A percentile compares a stretch with the other conserved stretches of the same genome.
These are phyloP conservation scores for Muscidifurax raptorellus DNA, from an alignment of 1,140 invertebrate species.

Conservation along the genomic window DNA sequence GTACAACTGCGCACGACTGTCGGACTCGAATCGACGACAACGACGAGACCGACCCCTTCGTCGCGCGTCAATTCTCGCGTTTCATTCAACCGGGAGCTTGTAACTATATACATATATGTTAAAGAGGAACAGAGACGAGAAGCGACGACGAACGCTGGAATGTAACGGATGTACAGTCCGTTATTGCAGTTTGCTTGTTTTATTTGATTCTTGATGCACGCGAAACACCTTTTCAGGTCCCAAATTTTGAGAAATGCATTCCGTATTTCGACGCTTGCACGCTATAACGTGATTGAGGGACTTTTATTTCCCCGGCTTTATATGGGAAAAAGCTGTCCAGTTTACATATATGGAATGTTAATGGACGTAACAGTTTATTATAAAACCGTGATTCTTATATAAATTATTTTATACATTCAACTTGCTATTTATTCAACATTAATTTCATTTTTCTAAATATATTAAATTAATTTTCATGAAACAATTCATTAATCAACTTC, in stretches of 20 bases:
- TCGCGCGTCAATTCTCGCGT: constrained; percentile 21
- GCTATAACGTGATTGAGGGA: not conserved
- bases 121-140: not conserved
- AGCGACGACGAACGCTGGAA: not conserved
- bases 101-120: constrained; percentile 2
- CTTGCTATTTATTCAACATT: too few species aligned
- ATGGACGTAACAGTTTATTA: too few species aligned
- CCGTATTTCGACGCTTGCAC: too few species aligned
- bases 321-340: not conserved
- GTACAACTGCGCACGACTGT: not conserved
- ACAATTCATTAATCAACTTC: too few species aligned
- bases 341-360: too few species aligned
- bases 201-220: not conserved
- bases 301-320: not conserved
- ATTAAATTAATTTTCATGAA: too few species aligned
- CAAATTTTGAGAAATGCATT: not conserved
- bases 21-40: not conserved
- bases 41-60: constrained; percentile 6
- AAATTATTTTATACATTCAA: too few species aligned
- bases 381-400: too few species aligned
- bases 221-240: not conserved
- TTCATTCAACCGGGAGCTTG: constrained; percentile 29
- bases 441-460: too few species aligned
- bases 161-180: constrained; percentile 40
- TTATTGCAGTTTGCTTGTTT: constrained; percentile 16